phyloP scores from a whole-genome alignment of 2,797 vertebrate species.

The Oreortyx pictus region DNA sequence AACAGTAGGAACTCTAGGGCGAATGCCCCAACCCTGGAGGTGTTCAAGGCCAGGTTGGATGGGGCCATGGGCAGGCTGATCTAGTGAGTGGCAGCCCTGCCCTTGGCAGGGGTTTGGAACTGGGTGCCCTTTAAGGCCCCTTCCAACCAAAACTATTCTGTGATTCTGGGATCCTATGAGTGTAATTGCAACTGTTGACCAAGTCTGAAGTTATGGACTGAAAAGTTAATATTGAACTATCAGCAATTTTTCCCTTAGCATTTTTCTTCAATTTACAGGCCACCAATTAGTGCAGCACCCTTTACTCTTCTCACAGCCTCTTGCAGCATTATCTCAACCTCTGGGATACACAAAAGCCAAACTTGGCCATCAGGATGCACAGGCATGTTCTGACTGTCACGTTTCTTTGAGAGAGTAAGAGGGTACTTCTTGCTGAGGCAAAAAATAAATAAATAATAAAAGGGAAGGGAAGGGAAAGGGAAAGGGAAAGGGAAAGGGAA shows the following conservation, averaged over 20 bases:
- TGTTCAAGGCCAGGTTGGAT: no score
- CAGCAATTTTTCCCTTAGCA: not conserved
- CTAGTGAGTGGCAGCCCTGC: no score
- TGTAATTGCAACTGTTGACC: not conserved
- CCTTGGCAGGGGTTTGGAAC: no score
- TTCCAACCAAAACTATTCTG: no score
- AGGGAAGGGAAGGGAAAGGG: no score
- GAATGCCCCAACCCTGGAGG: not conserved
- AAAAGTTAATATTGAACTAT: not conserved
- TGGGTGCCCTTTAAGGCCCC: no score
- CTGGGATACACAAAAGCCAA: not conserved
- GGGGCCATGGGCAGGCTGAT: no score
- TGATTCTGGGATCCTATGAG: not conserved
- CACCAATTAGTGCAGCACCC: not conserved
- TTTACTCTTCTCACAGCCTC: not conserved
- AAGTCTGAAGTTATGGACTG: not conserved
- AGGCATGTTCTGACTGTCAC: not conserved
- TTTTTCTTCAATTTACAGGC: not conserved
- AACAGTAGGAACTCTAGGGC: not conserved
- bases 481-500: no score
- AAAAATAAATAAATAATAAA: no score
- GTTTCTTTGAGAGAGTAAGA: not conserved
- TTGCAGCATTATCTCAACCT: not conserved
- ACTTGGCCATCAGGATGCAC: not conserved
- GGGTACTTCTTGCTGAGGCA: not conserved